Percentiles rank a stretch among this genome's conserved stretches.
phyloP scores from a whole-genome alignment of 2,797 vertebrate genomes.

The Tragopan temminckii region DNA sequence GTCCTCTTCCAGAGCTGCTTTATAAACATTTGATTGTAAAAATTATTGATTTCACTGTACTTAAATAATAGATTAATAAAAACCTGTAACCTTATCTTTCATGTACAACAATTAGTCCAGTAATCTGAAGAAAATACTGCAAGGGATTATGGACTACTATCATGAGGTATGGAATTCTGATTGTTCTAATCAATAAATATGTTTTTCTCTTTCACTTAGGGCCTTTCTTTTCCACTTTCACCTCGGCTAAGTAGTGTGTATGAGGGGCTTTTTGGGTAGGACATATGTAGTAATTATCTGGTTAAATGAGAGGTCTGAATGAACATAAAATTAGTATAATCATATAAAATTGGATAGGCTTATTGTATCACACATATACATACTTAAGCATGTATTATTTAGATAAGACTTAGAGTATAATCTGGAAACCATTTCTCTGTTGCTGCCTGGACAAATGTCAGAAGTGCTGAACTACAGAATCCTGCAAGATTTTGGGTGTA shows the following conservation, averaged over 20 bases:
- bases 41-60: background rate
- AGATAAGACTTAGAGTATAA: background rate
- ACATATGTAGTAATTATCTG: background rate
- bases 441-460: background rate
- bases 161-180: conserved; percentile 87
- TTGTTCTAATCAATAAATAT: background rate
- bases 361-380: background rate
- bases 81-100: conserved; percentile 9
- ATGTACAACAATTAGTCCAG: conserved; percentile 87
- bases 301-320: background rate
- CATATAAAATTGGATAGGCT: too few relatives aligned
- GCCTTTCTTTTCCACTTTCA: background rate
- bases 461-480: background rate
- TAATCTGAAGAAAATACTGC: conserved; percentile 98
- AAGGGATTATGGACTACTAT: conserved; percentile 96
- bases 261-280: background rate
- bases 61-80: background rate
- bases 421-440: background rate
- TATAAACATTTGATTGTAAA: background rate
- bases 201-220: background rate
- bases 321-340: background rate
- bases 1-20: background rate
- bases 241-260: background rate
- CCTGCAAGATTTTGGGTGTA: background rate
- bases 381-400: background rate